A percentile compares a stretch with the other conserved stretches of the same genome.
Evolutionary conservation across 2,113 vertebrate genomes (phyloP).

Genomic region (Choloepus hoffmanni): DNA sequence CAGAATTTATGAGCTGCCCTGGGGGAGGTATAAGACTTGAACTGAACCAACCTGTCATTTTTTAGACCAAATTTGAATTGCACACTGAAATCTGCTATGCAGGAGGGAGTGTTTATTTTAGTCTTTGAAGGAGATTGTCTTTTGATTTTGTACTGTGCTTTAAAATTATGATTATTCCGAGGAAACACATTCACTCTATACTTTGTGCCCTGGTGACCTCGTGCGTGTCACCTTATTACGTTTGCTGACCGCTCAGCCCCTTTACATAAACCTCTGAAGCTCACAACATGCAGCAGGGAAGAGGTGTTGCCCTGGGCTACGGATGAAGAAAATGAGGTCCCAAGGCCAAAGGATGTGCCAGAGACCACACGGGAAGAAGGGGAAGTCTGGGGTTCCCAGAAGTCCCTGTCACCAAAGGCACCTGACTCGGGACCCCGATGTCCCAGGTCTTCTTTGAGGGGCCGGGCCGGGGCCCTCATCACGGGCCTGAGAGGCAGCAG

Average conservation of each 20-base stretch:
- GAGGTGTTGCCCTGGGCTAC: background rate
- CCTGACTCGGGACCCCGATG: background rate
- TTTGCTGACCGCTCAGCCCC: background rate
- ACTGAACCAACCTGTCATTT: background rate
- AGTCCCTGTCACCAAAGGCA: no score
- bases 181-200: fast-evolving
- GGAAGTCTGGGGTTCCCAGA: background rate
- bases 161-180: fast-evolving
- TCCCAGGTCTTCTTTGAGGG: background rate
- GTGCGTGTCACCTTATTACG: background rate
- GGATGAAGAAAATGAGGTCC: background rate
- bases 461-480: no score
- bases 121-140: background rate
- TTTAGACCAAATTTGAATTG: background rate
- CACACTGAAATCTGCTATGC: background rate
- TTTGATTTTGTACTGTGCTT: background rate
- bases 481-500: background rate
- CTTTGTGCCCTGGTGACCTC: fast-evolving
- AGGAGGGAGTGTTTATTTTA: background rate
- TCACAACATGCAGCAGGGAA: background rate
- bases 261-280: background rate
- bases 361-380: background rate
- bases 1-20: background rate
- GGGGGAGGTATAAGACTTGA: background rate
- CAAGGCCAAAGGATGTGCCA: background rate